Evolutionary conservation across 2,888 invertebrate species (phyloP).

Genomic region (Philonicus albiceps): DNA sequence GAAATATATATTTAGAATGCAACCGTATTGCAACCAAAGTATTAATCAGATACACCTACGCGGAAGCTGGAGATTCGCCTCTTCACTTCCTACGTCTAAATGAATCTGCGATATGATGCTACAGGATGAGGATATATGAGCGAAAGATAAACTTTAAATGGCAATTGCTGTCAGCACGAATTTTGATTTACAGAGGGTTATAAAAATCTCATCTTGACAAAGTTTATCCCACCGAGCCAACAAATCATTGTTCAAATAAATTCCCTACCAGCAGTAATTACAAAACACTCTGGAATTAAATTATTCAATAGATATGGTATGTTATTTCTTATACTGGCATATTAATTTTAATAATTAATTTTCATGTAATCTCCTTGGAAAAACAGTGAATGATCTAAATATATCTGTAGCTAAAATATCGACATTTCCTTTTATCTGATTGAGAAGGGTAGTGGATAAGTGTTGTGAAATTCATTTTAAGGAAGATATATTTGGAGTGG

Average conservation of each 20-base stretch:
- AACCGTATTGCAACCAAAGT: too few relatives aligned
- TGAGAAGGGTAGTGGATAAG: too few relatives aligned
- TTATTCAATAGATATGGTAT: too few relatives aligned
- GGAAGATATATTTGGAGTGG: too few relatives aligned
- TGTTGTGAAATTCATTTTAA: too few relatives aligned
- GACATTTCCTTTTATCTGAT: neutral
- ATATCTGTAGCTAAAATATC: neutral
- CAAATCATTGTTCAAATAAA: neutral
- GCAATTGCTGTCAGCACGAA: neutral
- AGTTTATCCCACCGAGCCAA: neutral
- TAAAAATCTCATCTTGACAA: neutral
- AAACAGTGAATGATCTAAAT: neutral
- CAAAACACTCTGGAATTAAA: neutral
- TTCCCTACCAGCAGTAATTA: neutral
- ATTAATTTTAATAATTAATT: neutral
- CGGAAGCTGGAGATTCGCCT: neutral
- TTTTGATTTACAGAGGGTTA: neutral
- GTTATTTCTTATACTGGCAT: neutral
- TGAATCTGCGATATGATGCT: neutral
- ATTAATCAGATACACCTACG: neutral
- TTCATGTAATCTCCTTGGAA: neutral
- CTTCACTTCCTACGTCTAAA: neutral
- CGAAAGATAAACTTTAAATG: neutral
- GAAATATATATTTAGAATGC: neutral
- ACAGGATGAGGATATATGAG: neutral